Evolutionary conservation across 2,888 invertebrate species (phyloP).

Genomic region (Cinara cedri): DNA sequence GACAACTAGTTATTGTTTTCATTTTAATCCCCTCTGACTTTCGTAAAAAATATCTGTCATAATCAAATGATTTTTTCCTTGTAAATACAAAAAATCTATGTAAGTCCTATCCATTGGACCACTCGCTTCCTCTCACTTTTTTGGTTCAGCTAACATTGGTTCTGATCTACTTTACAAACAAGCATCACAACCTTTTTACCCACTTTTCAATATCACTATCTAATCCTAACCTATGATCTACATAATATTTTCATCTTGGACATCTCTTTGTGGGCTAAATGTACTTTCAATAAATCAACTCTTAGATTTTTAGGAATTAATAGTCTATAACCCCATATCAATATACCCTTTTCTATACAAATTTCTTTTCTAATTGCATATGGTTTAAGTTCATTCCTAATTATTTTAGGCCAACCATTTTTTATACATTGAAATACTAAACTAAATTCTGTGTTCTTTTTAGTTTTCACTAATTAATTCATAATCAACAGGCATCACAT

Average conservation of each 20-base stretch:
- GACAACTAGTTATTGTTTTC: background rate
- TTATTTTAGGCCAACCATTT: background rate
- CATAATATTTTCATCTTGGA: background rate
- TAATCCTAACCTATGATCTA: background rate
- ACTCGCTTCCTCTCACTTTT: background rate
- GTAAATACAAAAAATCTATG: slow-evolving; percentile 1
- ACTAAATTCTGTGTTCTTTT: background rate
- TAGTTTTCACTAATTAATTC: background rate
- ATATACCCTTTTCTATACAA: background rate
- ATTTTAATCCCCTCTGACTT: no score
- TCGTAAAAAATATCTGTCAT: background rate
- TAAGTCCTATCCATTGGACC: background rate
- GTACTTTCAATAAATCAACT: background rate
- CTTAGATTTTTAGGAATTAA: background rate
- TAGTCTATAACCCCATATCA: background rate
- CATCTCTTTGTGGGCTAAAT: no score
- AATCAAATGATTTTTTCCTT: background rate
- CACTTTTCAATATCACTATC: background rate
- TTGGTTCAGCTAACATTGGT: background rate
- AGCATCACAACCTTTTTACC: background rate
- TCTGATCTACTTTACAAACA: slow-evolving; percentile 13
- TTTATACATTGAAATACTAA: background rate
- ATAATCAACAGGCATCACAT: slow-evolving; percentile 1
- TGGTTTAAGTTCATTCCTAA: background rate
- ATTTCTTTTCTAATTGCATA: no score